Evolutionary conservation across 2,113 vertebrate species (phyloP).

Genomic region (Emberiza fucata): DNA sequence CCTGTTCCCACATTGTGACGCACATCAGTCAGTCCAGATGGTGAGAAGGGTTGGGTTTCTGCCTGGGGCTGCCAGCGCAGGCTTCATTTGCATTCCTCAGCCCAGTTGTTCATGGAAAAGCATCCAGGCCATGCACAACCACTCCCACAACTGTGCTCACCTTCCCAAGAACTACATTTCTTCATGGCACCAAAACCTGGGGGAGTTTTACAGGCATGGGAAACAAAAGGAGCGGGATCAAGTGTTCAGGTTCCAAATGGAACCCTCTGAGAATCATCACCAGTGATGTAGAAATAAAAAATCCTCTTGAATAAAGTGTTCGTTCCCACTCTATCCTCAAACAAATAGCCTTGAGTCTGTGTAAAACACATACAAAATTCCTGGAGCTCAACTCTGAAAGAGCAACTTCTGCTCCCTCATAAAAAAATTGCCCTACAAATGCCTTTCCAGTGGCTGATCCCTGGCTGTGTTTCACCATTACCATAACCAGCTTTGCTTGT

Average conservation of each 20-base stretch:
- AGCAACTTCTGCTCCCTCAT: neutral
- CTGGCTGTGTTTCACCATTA: neutral
- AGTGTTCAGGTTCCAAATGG: neutral
- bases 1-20: constrained; percentile 57
- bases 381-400: neutral
- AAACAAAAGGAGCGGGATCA: neutral
- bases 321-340: accelerated
- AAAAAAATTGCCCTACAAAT: neutral
- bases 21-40: constrained; percentile 61
- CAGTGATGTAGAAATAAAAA: neutral
- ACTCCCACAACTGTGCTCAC: neutral
- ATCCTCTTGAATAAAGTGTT: neutral
- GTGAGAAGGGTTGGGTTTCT: constrained; percentile 63
- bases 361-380: neutral
- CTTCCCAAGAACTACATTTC: neutral
- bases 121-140: neutral
- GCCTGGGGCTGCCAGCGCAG: neutral
- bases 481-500: neutral
- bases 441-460: neutral
- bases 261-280: neutral
- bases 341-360: neutral
- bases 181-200: neutral
- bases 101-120: constrained; percentile 48
- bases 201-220: neutral
- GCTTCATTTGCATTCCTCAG: constrained; percentile 61